These are phyloP conservation scores for Hippocampus abdominalis DNA, from an alignment of 2,113 vertebrate species.

Conservation along the genomic window DNA sequence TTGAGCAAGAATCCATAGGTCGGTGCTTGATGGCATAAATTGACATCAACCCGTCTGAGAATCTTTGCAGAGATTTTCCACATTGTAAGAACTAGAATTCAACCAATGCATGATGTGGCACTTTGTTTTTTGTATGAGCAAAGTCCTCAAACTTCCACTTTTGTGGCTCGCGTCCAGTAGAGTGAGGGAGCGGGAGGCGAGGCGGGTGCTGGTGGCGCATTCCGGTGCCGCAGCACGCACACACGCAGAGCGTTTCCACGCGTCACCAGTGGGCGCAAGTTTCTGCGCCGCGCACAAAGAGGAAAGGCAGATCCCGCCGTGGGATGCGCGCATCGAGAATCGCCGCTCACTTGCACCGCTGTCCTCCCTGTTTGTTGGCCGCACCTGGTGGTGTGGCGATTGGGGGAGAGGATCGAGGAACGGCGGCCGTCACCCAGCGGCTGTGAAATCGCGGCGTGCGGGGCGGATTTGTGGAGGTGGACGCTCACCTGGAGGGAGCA, in stretches of 20 bases:
- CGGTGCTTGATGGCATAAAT: not conserved
- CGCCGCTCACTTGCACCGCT: slow-evolving; percentile 50
- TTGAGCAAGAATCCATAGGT: not conserved
- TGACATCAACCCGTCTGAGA: not conserved
- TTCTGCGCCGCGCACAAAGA: slow-evolving; percentile 66
- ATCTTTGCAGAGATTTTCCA: not conserved
- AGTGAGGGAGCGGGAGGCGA: slow-evolving; percentile 4
- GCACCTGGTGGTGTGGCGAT: slow-evolving; percentile 38
- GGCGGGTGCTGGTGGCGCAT: slow-evolving; percentile 62
- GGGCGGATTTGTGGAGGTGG: slow-evolving; percentile 45
- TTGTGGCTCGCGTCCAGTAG: not conserved
- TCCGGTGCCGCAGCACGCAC: slow-evolving; percentile 33
- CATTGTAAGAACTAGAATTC: not conserved
- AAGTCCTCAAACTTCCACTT: not conserved
- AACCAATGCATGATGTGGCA: not conserved
- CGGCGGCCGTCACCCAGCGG: slow-evolving; percentile 3
- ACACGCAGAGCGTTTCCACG: slow-evolving; percentile 46
- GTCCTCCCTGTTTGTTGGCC: slow-evolving; percentile 48
- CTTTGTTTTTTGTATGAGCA: not conserved
- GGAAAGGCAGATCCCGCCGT: slow-evolving; percentile 36
- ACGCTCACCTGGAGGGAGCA: slow-evolving; percentile 28
- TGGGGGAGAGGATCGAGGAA: slow-evolving; percentile 32
- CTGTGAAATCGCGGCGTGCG: slow-evolving; percentile 14
- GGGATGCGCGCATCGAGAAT: slow-evolving; percentile 59
- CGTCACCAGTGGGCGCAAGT: slow-evolving; percentile 66